These are phyloP conservation scores for Drosophila pruinosa DNA, from an alignment of 1,140 invertebrate genomes.

Conservation along the genomic window DNA sequence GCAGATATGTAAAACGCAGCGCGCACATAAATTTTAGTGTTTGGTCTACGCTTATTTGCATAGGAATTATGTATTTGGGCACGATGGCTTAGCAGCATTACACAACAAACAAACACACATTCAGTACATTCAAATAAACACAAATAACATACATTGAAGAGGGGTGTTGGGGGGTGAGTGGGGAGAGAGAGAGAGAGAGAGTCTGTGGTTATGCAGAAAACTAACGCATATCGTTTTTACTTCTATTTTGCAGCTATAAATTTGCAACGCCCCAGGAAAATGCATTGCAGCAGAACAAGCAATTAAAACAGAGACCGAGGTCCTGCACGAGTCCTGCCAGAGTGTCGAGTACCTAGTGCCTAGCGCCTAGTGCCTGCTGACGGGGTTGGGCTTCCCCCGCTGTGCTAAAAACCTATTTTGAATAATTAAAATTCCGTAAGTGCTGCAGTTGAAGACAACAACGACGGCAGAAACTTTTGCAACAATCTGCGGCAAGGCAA, in stretches of 20 bases:
- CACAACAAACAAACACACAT: conserved; percentile 49
- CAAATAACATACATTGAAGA: not conserved
- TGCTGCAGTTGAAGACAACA: conserved; percentile 49
- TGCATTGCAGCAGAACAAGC: conserved; percentile 79
- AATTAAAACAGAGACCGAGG: conserved; percentile 61
- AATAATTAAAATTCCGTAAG: conserved; percentile 80
- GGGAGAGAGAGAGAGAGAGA: not conserved
- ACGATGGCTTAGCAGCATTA: conserved; percentile 74
- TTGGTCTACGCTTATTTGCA: conserved; percentile 75
- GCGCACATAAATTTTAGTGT: conserved; percentile 72
- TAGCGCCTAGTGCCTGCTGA: not conserved
- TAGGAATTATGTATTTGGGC: conserved; percentile 81
- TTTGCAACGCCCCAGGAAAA: conserved; percentile 72
- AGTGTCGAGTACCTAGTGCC: not conserved
- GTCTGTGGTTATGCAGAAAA: conserved; percentile 71
- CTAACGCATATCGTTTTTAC: conserved; percentile 75
- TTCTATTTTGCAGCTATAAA: conserved; percentile 79
- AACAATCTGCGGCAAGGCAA: conserved; percentile 61
- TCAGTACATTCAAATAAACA: conserved; percentile 34
- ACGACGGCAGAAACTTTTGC: conserved; percentile 27
- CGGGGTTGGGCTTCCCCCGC: conserved; percentile 2
- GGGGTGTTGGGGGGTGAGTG: not conserved
- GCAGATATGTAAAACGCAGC: conserved; percentile 75
- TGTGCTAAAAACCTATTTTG: conserved; percentile 78
- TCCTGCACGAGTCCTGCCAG: conserved; percentile 21